phyloP scores from a whole-genome alignment of 2,113 vertebrate genomes.

The Aegotheles bennettii region DNA sequence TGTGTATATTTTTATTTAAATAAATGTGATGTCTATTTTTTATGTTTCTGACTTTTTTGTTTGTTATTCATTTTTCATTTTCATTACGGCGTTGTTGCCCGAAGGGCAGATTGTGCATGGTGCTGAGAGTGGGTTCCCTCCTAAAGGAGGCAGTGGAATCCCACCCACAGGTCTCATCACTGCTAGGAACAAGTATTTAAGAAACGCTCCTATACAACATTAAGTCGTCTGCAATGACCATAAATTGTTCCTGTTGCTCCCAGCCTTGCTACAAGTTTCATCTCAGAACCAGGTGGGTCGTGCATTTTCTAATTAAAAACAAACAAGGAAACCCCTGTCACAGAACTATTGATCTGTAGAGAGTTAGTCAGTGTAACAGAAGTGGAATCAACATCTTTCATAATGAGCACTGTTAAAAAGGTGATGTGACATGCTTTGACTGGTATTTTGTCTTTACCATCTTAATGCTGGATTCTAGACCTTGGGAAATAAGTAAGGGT shows the following conservation, averaged over 20 bases:
- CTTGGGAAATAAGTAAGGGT: neutral
- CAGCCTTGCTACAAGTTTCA: neutral
- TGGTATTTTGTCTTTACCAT: neutral
- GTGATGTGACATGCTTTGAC: neutral
- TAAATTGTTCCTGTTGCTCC: neutral
- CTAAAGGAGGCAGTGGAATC: neutral
- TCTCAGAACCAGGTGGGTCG: neutral
- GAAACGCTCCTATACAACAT: neutral
- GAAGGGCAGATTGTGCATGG: neutral
- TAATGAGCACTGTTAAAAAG: neutral
- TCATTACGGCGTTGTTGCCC: neutral
- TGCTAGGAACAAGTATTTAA: neutral
- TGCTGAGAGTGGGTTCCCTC: neutral
- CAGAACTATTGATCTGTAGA: neutral
- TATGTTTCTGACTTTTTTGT: constrained; percentile 69
- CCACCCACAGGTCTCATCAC: neutral
- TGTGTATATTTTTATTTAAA: constrained; percentile 83
- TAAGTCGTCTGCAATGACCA: neutral
- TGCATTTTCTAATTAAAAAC: neutral
- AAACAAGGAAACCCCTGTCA: neutral
- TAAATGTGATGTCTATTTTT: constrained; percentile 81
- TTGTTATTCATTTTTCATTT: constrained; percentile 49
- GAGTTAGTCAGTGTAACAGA: neutral
- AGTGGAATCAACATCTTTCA: neutral
- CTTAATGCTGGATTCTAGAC: neutral